phyloP scores from a whole-genome alignment of 2,888 invertebrate genomes.

The Tachina grossa region DNA sequence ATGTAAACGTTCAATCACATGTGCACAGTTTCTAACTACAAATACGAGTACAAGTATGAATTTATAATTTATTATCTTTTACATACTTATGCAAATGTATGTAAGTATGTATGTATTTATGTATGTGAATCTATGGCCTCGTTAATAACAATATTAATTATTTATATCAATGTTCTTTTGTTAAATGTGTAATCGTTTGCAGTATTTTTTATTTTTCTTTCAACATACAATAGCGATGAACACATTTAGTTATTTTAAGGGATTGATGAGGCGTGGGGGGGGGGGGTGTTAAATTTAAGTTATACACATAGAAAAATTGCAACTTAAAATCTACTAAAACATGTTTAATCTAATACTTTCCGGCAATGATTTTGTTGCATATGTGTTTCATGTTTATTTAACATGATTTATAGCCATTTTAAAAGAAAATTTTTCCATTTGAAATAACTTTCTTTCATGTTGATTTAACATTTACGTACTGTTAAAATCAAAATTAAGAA shows the following conservation, averaged over 20 bases:
- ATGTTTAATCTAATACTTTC: too few relatives aligned
- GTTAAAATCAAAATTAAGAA: too few relatives aligned
- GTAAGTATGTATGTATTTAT: neutral
- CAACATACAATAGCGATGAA: neutral
- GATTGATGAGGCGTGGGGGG: too few relatives aligned
- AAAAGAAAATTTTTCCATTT: too few relatives aligned
- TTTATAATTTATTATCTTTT: slow-evolving; percentile 59
- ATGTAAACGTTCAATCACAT: neutral
- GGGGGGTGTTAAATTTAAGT: slow-evolving; percentile 8
- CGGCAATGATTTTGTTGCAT: too few relatives aligned
- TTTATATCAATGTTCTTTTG: slow-evolving; percentile 50
- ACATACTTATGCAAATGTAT: slow-evolving; percentile 13
- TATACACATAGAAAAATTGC: neutral
- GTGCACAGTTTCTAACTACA: neutral
- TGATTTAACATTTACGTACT: too few relatives aligned
- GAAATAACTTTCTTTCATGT: too few relatives aligned
- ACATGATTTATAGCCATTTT: too few relatives aligned
- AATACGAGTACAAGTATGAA: slow-evolving; percentile 27
- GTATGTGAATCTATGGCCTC: slow-evolving; percentile 36
- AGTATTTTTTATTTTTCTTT: neutral
- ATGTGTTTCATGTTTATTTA: too few relatives aligned
- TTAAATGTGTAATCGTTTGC: slow-evolving; percentile 34
- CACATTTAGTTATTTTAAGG: slow-evolving; percentile 29
- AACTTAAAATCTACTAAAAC: too few relatives aligned
- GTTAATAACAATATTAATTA: slow-evolving; percentile 63